These are phyloP conservation scores for Eupristina koningsbergeri DNA, from an alignment of 1,140 invertebrate species.

Conservation along the genomic window DNA sequence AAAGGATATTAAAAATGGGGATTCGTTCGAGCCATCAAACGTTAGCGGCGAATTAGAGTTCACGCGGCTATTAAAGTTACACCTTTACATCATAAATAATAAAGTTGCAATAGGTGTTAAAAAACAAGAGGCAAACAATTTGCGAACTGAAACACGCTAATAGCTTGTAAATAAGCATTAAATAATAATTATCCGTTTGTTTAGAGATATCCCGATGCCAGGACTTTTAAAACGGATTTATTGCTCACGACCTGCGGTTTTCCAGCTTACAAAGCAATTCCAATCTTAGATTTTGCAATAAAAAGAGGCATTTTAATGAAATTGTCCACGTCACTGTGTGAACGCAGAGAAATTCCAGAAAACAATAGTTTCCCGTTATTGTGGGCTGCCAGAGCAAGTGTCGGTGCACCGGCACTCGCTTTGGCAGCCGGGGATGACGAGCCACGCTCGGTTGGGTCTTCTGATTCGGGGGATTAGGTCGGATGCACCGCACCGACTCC, in stretches of 20 bases:
- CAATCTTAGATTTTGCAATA: constrained; percentile 11
- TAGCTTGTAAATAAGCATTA: constrained; percentile 12
- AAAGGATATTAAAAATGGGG: too few relatives aligned
- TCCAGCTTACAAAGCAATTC: neutral
- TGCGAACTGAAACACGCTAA: neutral
- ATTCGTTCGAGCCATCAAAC: too few relatives aligned
- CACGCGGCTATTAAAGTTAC: too few relatives aligned
- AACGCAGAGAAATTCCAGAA: constrained; percentile 17
- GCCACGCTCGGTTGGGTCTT: constrained; percentile 30
- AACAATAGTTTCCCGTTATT: constrained; percentile 31
- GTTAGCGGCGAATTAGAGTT: too few relatives aligned
- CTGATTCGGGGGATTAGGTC: constrained; percentile 33
- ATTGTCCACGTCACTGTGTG: constrained; percentile 33
- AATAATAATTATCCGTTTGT: neutral
- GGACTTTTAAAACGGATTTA: neutral
- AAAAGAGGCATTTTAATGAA: constrained; percentile 10
- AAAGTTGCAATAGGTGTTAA: too few relatives aligned
- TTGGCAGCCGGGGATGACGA: constrained; percentile 25
- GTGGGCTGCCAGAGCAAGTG: too few relatives aligned
- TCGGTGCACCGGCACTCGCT: too few relatives aligned
- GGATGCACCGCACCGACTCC: constrained; percentile 11
- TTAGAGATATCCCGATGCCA: neutral
- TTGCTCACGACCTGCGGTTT: neutral
- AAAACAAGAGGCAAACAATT: neutral
- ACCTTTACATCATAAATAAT: too few relatives aligned